Base-by-base conservation (phyloP, 2,888 invertebrate species). In the Lasioglossum marginatum region DNA sequence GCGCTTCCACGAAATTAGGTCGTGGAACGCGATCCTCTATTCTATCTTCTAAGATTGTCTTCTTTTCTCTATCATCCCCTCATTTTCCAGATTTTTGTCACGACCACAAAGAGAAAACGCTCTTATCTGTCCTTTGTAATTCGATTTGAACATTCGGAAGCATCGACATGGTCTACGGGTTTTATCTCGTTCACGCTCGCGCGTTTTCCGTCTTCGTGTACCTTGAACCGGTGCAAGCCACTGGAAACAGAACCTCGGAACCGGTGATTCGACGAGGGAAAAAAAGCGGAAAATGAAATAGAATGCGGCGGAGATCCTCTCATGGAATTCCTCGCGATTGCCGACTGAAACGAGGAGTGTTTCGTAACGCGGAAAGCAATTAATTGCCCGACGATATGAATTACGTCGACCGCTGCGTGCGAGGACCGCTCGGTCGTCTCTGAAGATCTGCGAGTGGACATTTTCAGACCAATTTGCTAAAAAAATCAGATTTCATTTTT, bases 311-410 rank as follows among this genome's bases (percentile, higher is more conserved):
- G 60, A 68, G 16, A 70, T 57, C 80, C 60, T 45, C 40, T 73
- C 23, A 12, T 74, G 77, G 74, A 84, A 85, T 85, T 77, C 66
- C 72, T 75, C 12, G 23, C 27, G 76, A 57, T 73, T 76, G 60
- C 73, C 57, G 72, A 68, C 34, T 71, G 86, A 78, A 77, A 80
- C 85, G 75, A 48, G 27, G 57, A 52, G 6, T 68, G 83, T 80
- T 83, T 87, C 86, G 79, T 86, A 86, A 79, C 68, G 79, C 52
- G 78, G 83, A 77, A 80, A 78, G 87, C 87, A 83, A 87, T 80
- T 75, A 81, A 87, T 87, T 71, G 77, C 45, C 40, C 63, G 34
- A 45, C 60, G 40, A 27, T 6, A 43, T 27, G 40, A 72, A 72
- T 88, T 87, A 81, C 81, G 60, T 81, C 40, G 72, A 77, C 40